Base-by-base conservation (phyloP, 2,888 invertebrate species). In the Eulithis prunata region DNA sequence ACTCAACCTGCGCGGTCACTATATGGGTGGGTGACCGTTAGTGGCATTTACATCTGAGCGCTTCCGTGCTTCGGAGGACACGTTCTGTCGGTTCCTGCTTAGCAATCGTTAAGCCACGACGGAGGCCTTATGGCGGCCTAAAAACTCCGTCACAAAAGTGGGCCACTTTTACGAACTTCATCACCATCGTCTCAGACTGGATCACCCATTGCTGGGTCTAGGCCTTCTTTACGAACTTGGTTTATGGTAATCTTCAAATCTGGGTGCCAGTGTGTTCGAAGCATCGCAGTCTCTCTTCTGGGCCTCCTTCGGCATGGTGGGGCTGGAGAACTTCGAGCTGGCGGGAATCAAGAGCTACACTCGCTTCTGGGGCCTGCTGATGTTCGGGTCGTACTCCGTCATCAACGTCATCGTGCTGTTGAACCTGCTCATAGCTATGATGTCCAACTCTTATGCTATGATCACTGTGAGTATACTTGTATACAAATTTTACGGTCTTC, bases 401-500 rank as follows among this genome's bases (percentile, higher is more conserved):
- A 98, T 99, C 91, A 98, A 98, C 84, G 97, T 99, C 73, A 98
- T 99, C 81, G 98, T 99, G 12, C 93, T 99, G 49, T 91, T 99
- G 75, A 99, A 99, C 87, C 95, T 99, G 68, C 96, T 99, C 72
- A 99, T 99, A 81, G 99, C 99, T 75, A 99, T 99, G 99, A 98
- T 99, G 98, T 98, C 98, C 78, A 99, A 98, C 91, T 98, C 98
- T 1, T 99, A 98, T 83, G 96, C 98, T 56, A 95, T 96, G 90
- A 99, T 99, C 80, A 96, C 96, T 84, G 98, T 98, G 90, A 95
- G 96, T 90, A 62, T 36, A 3, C n/a, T 46, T n/a, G n/a, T n/a
- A n/a, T n/a, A n/a, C n/a, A n/a, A 21, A 21, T 21, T 21, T 21
- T 1, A 21, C 21, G 21, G 21, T 21, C 21, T 21, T 21, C 21